Base-by-base conservation (phyloP, 2,888 invertebrate genomes). In the Dione vanillae region DNA sequence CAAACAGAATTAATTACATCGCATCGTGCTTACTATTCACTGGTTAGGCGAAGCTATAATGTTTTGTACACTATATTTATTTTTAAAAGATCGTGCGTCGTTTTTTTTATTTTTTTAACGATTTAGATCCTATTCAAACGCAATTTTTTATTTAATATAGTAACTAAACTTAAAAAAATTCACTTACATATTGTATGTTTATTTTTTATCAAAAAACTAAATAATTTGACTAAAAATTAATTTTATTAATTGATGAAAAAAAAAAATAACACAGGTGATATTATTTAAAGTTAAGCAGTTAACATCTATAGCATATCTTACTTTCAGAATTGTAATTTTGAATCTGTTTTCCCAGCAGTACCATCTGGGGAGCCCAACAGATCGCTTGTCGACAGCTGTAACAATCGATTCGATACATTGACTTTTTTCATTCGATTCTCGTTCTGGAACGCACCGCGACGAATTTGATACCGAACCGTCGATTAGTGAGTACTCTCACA, bases 401-500 rank as follows among this genome's bases (percentile, higher is more conserved):
- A 79, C 80, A 81, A 84, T 81, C 77, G 83, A 85, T 83, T 82
- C 83, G 77, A 75, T 75, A 75, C 75, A 73, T 76, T 74, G 59
- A 59, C 77, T 77, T 78, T 78, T 49, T 75, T 74, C 69, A 70
- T 75, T 73, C 73, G 75, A 76, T 75, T 65, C 73, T 72, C 69
- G 65, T 56, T 74, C 70, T 77, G 77, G 76, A 78, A 78, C 78
- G 78, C 78, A 74, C 72, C 79, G 77, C 72, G 74, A 74, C 79
- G 74, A 79, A 80, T 77, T 61, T 69, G 72, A 76, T 74, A 74
- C 75, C 74, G 75, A 73, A 74, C 69, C 75, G 74, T 89, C 91
- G 91, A 91, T 91, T 90, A 91, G 90, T 88, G 84, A 89, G 85
- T 85, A 85, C 87, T 89, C 88, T 88, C 85, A 87, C 86, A 86